Evolutionary conservation across 2,888 invertebrate species (phyloP), one percentile per base, ranked within the genome.

Genomic region (Hyposoter didymator): DNA sequence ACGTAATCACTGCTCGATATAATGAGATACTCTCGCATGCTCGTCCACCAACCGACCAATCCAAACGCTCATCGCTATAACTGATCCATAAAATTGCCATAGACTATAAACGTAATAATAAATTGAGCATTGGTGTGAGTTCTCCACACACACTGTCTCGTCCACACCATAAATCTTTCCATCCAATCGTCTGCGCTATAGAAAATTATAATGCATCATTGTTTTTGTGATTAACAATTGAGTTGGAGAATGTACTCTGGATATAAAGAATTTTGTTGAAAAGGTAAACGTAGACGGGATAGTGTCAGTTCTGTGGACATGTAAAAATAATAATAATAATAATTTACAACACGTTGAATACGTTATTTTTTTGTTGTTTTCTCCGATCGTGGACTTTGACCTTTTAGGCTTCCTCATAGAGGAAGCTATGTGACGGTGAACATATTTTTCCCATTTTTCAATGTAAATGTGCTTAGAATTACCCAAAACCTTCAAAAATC

Each of bases 11-110:
- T 12, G 67, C 17, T 19, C n/a, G 45, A 76, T 62, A 32, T 78
- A 74, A 78, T 69, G 69, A 69, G 35, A 52, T 69, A 82, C 17
- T 69, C 45, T 28, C 14, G 64, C 45, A 19, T 39, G 70, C 17
- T 28, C 35, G 64, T 59, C 35, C 17, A 52, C 39, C 14, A 52
- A 72, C n/a, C 67, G 39, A 66, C 22, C 39, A 28, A 62, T 64
- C 35, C 7, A 45, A 49, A 64, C n/a, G 17, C 55, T 74, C 32
- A 6, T 28, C 22, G 55, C 17, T 59, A 73, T 69, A 43, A 49
- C n/a, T 17, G 47, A 83, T 52, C 47, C 47, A 69, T 79, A 32
- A 79, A 70, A 79, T 84, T 32, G 80, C 28, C 59, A 17, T 28
- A 19, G 6, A 59, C 55, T 59, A 28, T 35, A 64, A 55, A 64